phyloP scores from a whole-genome alignment of 2,113 vertebrate species.

The Hemibagrus wyckioides region DNA sequence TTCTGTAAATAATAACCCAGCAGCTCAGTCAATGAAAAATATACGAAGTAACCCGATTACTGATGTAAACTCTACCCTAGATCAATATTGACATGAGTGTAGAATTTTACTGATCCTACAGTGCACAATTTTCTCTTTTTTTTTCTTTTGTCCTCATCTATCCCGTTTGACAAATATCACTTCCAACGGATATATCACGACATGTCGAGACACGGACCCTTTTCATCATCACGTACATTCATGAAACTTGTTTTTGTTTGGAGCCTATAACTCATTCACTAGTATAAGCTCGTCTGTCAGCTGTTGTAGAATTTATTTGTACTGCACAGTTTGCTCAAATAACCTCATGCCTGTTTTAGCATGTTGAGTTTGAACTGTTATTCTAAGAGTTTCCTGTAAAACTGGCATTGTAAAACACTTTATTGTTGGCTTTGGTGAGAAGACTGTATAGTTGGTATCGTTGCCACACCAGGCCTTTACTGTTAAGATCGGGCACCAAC shows the following conservation, averaged over 20 bases:
- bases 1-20: not conserved
- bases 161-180: not conserved
- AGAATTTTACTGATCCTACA: not conserved
- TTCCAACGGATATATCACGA: not conserved
- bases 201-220: not conserved
- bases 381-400: not conserved
- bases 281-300: not conserved
- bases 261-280: not conserved
- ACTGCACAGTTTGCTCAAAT: not conserved
- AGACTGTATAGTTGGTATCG: not conserved
- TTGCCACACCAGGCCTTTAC: not conserved
- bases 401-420: not conserved
- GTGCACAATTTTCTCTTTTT: not conserved
- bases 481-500: not conserved
- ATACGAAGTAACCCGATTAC: not conserved
- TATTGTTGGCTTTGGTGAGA: not conserved
- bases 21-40: not conserved
- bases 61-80: not conserved
- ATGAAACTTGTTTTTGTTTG: not conserved
- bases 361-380: not conserved
- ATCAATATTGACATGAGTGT: not conserved
- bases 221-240: not conserved
- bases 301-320: not conserved
- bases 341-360: constrained; percentile 9
- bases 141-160: not conserved